phyloP scores from a whole-genome alignment of 1,140 invertebrate genomes.

The Pogonomyrmex californicus region DNA sequence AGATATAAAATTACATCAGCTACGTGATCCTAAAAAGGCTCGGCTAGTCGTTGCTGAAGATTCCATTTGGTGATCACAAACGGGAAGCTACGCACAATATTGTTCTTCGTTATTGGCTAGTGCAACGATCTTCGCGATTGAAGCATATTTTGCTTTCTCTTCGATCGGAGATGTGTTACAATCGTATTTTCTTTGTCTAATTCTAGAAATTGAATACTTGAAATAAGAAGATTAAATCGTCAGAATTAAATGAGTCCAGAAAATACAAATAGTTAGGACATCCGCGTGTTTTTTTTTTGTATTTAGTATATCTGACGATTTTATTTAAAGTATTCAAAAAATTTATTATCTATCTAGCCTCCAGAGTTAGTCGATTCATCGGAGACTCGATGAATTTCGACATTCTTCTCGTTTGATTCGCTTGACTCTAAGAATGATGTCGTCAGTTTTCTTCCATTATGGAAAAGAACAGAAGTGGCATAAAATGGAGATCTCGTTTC shows the following conservation, averaged over 20 bases:
- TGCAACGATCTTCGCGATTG: slow-evolving; percentile 25
- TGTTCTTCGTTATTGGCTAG: slow-evolving; percentile 22
- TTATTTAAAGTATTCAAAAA: slow-evolving; percentile 13
- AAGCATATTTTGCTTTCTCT: slow-evolving; percentile 16
- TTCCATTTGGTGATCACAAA: slow-evolving; percentile 63
- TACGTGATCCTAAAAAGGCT: slow-evolving; percentile 20
- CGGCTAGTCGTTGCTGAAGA: slow-evolving; percentile 58
- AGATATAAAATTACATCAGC: slow-evolving; percentile 67
- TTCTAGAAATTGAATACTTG: slow-evolving; percentile 28
- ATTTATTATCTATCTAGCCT: slow-evolving; percentile 21
- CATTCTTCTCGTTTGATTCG: slow-evolving; percentile 9
- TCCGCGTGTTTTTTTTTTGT: background rate
- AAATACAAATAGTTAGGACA: background rate
- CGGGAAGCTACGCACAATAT: slow-evolving; percentile 40
- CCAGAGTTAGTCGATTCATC: background rate
- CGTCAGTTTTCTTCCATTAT: background rate
- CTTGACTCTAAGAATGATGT: background rate
- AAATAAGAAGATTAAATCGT: background rate
- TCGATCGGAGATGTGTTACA: slow-evolving; percentile 24
- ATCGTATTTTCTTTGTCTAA: background rate
- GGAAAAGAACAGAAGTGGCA: slow-evolving; percentile 71
- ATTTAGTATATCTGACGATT: background rate
- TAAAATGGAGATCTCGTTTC: slow-evolving; percentile 78
- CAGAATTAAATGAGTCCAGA: background rate
- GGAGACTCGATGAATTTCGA: slow-evolving; percentile 15